These are phyloP conservation scores for Phasianus colchicus DNA, from an alignment of 2,113 vertebrate genomes.

Conservation along the genomic window DNA sequence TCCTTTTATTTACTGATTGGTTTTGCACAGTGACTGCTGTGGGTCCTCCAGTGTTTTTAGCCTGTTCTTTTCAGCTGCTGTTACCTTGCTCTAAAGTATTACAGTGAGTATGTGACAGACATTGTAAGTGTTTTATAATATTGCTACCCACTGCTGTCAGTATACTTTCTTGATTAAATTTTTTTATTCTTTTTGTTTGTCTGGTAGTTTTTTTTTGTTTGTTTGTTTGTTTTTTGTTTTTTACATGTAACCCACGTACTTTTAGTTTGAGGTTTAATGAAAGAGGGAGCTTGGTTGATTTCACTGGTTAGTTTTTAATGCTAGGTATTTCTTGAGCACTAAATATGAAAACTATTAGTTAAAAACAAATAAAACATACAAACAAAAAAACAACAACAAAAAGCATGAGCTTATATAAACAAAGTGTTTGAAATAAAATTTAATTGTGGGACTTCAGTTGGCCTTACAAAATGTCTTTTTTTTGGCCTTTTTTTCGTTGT, in stretches of 20 bases:
- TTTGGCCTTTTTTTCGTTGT: neutral
- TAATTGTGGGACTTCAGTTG: neutral
- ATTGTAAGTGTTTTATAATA: neutral
- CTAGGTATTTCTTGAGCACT: neutral
- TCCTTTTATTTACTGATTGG: neutral
- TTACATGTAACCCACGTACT: neutral
- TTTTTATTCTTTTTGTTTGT: neutral
- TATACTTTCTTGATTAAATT: neutral
- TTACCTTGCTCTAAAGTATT: neutral
- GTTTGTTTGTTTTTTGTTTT: too few relatives aligned
- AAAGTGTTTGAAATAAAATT: neutral
- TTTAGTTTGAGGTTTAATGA: neutral
- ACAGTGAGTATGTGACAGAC: fast-evolving
- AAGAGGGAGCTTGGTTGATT: neutral
- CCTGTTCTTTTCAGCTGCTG: neutral
- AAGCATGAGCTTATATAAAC: neutral
- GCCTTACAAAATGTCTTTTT: neutral
- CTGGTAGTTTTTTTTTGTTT: neutral
- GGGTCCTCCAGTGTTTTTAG: neutral
- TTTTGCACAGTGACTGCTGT: neutral
- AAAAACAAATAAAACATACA: too few relatives aligned
- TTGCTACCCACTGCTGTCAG: neutral
- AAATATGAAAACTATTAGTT: neutral
- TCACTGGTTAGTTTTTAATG: neutral
- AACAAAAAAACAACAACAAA: neutral